Evolutionary conservation across 2,797 vertebrate species (phyloP), one percentile per base, ranked within the genome.

Genomic region (Tokudaia tokunoshimensis): DNA sequence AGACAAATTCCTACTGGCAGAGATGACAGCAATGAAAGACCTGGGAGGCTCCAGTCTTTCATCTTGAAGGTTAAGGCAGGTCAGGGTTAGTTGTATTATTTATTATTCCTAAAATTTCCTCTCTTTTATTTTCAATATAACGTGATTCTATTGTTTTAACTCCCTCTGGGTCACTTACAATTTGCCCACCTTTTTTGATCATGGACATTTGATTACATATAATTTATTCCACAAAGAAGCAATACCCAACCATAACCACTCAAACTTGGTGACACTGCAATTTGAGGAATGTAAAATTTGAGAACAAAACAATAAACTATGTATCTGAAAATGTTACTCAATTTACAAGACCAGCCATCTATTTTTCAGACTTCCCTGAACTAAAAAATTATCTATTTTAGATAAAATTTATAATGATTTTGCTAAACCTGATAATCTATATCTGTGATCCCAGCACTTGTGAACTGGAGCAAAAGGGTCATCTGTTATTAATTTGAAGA

Each of bases 301-400:
- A 3, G 22, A 75, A 17, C 72, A 95, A 55, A 86, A 37, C 31
- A 50, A 67, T 44, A 50, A n/a, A 17, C 3, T 74, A 17, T 44
- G 10, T 12, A 47, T 65, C 20, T 97, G 5, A 22, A 92, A 85
- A 76, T 79, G 37, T 57, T 52, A 70, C 15, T 74, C 22, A 50
- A 85, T 89, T 94, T 74, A 17, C 14, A 94, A 88, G 34, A 83
- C n/a, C 41, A 65, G 7, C 10, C 37, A 29, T 75, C 76, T 70
- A 20, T 81, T 85, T 90, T 78, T 3, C 84, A 24, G 2, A 8
- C 50, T 76, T 88, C 7, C 11, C 63, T 76, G 65, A 96, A 63
- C 92, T 75, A 63, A 84, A 96, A 96, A 84, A 80, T 15, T 5
- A 34, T 47, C 2, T 50, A 83, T n/a, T 75, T 89, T 92, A 88